These are phyloP conservation scores for Diplodus sargus DNA, from an alignment of 2,797 vertebrate genomes.

Conservation along the genomic window DNA sequence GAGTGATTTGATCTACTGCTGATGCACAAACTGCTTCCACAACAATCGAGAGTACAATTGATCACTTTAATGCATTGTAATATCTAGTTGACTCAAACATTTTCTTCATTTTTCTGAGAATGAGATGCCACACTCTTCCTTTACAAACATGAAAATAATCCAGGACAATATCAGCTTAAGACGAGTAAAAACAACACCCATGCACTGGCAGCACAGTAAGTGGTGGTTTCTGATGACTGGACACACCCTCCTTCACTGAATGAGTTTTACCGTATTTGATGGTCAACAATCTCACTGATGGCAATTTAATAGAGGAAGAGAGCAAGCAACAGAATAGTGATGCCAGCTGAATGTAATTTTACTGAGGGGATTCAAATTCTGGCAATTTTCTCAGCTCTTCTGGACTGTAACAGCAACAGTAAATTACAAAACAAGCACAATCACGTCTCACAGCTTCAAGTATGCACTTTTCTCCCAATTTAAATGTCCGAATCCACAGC, in stretches of 20 bases:
- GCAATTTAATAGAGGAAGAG: background rate
- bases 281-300: background rate
- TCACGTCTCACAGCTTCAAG: constrained; percentile 9
- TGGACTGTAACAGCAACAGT: constrained; percentile 13
- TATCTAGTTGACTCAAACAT: constrained; percentile 21
- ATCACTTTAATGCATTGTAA: constrained; percentile 39
- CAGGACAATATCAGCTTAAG: constrained; percentile 2
- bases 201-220: constrained; percentile 7
- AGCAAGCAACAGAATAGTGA: background rate
- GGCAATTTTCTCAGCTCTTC: background rate
- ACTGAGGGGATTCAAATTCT: background rate
- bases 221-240: background rate
- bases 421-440: constrained; percentile 20
- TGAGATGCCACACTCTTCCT: background rate
- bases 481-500: constrained; percentile 2
- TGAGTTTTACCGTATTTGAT: constrained; percentile 28
- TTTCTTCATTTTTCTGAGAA: constrained; percentile 15
- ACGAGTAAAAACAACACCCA: constrained; percentile 11
- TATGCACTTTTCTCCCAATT: constrained; percentile 26
- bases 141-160: constrained; percentile 5
- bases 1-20: constrained; percentile 54
- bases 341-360: background rate
- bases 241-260: background rate
- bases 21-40: constrained; percentile 45
- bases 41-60: constrained; percentile 29